phyloP scores from a whole-genome alignment of 2,797 vertebrate genomes.

The Furcifer pardalis region DNA sequence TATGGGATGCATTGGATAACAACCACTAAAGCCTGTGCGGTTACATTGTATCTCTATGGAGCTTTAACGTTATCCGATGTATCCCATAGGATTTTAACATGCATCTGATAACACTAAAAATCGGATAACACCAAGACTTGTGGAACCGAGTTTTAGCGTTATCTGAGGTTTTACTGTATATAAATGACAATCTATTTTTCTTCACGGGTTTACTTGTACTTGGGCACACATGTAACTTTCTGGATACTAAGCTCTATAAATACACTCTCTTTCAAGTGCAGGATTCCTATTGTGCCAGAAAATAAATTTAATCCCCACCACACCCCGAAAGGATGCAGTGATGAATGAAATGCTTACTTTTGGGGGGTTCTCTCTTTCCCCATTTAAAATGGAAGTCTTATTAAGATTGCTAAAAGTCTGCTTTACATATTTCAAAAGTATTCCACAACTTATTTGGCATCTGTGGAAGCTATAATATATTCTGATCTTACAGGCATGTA shows the following conservation, averaged over 20 bases:
- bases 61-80: too few relatives aligned
- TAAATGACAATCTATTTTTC: too few relatives aligned
- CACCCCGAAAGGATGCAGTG: slow-evolving; percentile 43
- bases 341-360: slow-evolving; percentile 68
- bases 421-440: not conserved
- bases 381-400: slow-evolving; percentile 54
- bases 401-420: slow-evolving; percentile 44
- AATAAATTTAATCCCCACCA: slow-evolving; percentile 65
- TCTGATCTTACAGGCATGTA: not conserved
- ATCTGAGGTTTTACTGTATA: too few relatives aligned
- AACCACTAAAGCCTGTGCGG: too few relatives aligned
- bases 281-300: slow-evolving; percentile 68
- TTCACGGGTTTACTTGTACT: too few relatives aligned
- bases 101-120: too few relatives aligned
- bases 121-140: too few relatives aligned
- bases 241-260: slow-evolving; percentile 52
- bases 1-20: too few relatives aligned
- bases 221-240: not conserved
- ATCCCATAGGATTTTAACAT: too few relatives aligned
- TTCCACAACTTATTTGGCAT: too few relatives aligned
- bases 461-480: not conserved
- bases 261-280: slow-evolving; percentile 66
- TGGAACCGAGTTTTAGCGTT: too few relatives aligned
- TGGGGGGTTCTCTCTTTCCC: slow-evolving; percentile 5
- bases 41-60: too few relatives aligned